Conservation (phyloP, 2,797 vertebrate genomes). For the Alcedo atthis region DNA sequence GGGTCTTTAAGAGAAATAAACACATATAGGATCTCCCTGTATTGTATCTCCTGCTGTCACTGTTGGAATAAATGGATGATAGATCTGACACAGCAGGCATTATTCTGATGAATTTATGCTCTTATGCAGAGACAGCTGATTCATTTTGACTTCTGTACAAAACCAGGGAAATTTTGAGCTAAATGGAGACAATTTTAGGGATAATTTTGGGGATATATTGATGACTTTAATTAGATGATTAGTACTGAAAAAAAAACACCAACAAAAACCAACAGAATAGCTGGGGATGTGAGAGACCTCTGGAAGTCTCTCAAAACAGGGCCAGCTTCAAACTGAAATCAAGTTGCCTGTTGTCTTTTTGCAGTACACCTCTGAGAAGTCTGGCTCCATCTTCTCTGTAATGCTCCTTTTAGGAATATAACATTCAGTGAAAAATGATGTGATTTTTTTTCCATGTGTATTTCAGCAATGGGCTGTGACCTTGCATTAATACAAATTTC, state of each 20-base stretch:
- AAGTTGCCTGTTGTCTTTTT: not conserved
- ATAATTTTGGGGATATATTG: not conserved
- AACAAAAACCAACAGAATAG: not conserved
- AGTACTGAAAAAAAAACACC: not conserved
- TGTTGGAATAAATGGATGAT: not conserved
- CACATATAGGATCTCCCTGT: not conserved
- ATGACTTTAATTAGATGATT: not conserved
- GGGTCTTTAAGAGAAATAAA: not conserved
- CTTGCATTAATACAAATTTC: not conserved
- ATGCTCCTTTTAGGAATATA: not conserved
- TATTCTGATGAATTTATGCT: slow-evolving; percentile 10
- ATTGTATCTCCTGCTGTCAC: not conserved
- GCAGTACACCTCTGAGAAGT: not conserved
- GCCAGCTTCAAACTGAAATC: not conserved
- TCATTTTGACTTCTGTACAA: slow-evolving; percentile 20
- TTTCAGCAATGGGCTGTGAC: not conserved
- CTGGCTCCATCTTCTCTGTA: not conserved
- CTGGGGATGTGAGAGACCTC: not conserved
- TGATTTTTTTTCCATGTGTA: not conserved
- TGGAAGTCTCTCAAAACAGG: not conserved
- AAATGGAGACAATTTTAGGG: not conserved
- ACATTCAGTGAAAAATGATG: not conserved
- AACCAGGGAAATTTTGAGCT: not conserved
- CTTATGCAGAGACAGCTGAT: not conserved
- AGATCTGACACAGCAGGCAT: not conserved